A percentile compares a stretch with the other conserved stretches of the same genome.
Conservation (phyloP, 2,113 vertebrate species). For the Xiphophorus couchianus region DNA sequence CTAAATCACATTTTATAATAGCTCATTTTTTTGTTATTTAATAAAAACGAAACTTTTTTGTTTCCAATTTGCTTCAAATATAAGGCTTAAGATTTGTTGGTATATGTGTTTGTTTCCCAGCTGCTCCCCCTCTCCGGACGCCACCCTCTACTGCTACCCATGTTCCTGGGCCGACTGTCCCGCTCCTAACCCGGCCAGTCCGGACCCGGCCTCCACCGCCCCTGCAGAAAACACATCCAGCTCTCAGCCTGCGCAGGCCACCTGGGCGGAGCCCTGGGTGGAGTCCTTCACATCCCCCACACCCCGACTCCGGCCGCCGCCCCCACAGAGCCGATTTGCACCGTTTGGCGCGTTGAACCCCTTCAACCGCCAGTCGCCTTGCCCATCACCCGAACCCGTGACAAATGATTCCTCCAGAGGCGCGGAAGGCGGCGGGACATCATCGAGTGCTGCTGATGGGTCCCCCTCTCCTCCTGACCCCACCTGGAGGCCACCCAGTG, state of each 20-base stretch:
- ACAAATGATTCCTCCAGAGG: slow-evolving; percentile 80
- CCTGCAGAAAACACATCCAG: slow-evolving; percentile 65
- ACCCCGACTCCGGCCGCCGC: slow-evolving; percentile 83
- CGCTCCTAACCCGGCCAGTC: slow-evolving; percentile 80
- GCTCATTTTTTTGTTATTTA: too few relatives aligned
- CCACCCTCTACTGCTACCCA: slow-evolving; percentile 94
- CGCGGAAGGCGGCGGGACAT: slow-evolving; percentile 79
- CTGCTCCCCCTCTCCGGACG: slow-evolving; percentile 88
- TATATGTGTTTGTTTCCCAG: slow-evolving; percentile 42
- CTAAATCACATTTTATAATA: too few relatives aligned
- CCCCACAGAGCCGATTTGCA: slow-evolving; percentile 90
- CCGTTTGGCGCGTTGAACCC: slow-evolving; percentile 93
- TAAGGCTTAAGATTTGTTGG: neutral
- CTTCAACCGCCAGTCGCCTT: slow-evolving; percentile 83
- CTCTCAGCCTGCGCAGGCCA: slow-evolving; percentile 81
- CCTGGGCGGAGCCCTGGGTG: slow-evolving; percentile 85
- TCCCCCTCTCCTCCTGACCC: slow-evolving; percentile 67
- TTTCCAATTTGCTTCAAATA: too few relatives aligned
- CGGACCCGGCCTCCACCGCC: slow-evolving; percentile 42
- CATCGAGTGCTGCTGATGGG: slow-evolving; percentile 73
- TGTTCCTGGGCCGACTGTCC: slow-evolving; percentile 95
- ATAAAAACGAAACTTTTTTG: too few relatives aligned
- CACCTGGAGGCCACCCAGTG: slow-evolving; percentile 89
- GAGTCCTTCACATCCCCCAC: slow-evolving; percentile 83
- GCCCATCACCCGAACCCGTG: slow-evolving; percentile 74